Evolutionary conservation across 2,113 vertebrate genomes (phyloP).

Genomic region (Pundamilia nyererei): DNA sequence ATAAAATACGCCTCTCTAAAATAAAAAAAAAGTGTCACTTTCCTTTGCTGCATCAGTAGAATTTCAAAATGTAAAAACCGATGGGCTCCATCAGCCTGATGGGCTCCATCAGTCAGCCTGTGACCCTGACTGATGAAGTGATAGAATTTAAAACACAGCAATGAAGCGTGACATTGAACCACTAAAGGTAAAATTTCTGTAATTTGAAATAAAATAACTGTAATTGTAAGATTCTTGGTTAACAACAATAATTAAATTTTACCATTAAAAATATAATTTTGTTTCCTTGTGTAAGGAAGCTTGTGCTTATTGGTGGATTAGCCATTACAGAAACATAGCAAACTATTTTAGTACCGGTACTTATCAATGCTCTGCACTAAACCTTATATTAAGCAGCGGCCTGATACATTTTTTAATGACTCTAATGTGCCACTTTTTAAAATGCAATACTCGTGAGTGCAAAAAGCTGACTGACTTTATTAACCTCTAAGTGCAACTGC

Average conservation of each 20-base stretch:
- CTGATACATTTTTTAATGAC: rapidly evolving
- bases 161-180: not conserved
- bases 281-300: not conserved
- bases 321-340: not conserved
- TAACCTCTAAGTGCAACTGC: not conserved
- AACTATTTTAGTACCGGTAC: not conserved
- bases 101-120: not conserved
- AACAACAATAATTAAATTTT: not conserved
- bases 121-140: not conserved
- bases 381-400: rapidly evolving
- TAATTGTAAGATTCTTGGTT: not conserved
- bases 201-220: not conserved
- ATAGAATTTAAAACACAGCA: not conserved
- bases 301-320: not conserved
- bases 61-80: not conserved
- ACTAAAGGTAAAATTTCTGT: rapidly evolving
- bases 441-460: not conserved
- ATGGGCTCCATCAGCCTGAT: not conserved
- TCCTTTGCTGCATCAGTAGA: not conserved
- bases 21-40: not conserved
- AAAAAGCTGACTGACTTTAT: not conserved
- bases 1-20: not conserved
- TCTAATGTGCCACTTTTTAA: not conserved
- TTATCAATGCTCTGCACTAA: not conserved
- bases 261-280: not conserved